Evolutionary conservation across 2,888 invertebrate genomes (phyloP), one percentile per base, ranked within the genome.

Genomic region (Elysia crispata): DNA sequence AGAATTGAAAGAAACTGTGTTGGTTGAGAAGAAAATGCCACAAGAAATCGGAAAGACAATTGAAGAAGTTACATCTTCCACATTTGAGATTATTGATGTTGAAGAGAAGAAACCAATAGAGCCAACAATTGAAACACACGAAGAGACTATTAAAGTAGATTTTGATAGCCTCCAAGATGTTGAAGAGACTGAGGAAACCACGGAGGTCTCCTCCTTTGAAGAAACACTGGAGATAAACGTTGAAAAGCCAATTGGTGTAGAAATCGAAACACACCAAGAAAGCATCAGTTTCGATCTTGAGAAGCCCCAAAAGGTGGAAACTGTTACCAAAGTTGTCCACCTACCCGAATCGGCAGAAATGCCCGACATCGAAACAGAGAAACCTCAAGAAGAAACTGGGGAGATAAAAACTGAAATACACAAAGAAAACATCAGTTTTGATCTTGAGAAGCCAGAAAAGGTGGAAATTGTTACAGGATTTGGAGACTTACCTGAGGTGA

Each of bases 301-400:
- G 60, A 75, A 82, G 77, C 83, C 82, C 18, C 69, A 82, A 30
- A 83, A 84, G 74, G 80, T 82, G 11, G 77, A n/a, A n/a, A n/a
- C n/a, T n/a, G n/a, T n/a, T n/a, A n/a, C n/a, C n/a, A n/a, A n/a
- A n/a, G n/a, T n/a, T n/a, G n/a, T n/a, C n/a, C n/a, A n/a, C n/a
- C n/a, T n/a, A n/a, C n/a, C n/a, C n/a, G n/a, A n/a, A n/a, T n/a
- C n/a, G n/a, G n/a, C n/a, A n/a, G n/a, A n/a, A n/a, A n/a, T n/a
- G n/a, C n/a, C n/a, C n/a, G n/a, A n/a, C n/a, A n/a, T n/a, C n/a
- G n/a, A n/a, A n/a, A n/a, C n/a, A n/a, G n/a, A n/a, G n/a, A n/a
- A 72, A 15, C 28, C 76, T 50, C 62, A 72, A n/a, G 73, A 64
- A 54, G 54, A 76, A 57, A 79, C 54, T 20, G 70, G 69, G 15